A percentile compares a stretch with the other conserved stretches of the same genome.
These are phyloP conservation scores for Drosophila testacea DNA, from an alignment of 2,888 invertebrate genomes.

Conservation along the genomic window DNA sequence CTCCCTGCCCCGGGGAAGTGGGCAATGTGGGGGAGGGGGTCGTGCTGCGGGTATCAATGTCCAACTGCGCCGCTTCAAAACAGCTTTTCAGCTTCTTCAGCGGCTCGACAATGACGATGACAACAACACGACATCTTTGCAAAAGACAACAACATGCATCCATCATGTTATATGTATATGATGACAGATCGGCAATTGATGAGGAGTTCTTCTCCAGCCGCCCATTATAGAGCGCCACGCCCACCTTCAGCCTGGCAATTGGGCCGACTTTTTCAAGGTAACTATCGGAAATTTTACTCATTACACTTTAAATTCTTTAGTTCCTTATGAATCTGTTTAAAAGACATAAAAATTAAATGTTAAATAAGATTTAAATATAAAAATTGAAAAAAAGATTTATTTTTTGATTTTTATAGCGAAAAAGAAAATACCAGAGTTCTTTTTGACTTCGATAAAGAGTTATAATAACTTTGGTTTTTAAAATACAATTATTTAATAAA, in stretches of 20 bases:
- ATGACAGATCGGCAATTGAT: constrained; percentile 6
- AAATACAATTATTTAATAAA: too few relatives aligned
- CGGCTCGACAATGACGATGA: neutral
- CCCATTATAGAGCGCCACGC: constrained; percentile 42
- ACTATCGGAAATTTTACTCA: constrained; percentile 25
- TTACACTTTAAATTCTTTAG: neutral
- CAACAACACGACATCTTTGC: constrained; percentile 1
- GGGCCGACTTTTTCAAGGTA: constrained; percentile 72
- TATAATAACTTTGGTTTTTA: too few relatives aligned
- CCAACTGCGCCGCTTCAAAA: neutral
- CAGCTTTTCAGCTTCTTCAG: constrained; percentile 3
- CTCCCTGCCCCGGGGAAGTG: constrained; percentile 18
- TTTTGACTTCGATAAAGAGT: too few relatives aligned
- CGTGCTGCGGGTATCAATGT: neutral
- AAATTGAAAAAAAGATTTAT: too few relatives aligned
- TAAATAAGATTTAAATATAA: too few relatives aligned
- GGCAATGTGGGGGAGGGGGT: neutral
- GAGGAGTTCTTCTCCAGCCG: constrained; percentile 1
- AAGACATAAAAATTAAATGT: too few relatives aligned
- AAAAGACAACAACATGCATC: constrained; percentile 7
- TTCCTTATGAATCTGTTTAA: neutral
- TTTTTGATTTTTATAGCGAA: too few relatives aligned
- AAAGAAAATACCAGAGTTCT: too few relatives aligned
- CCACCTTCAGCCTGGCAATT: constrained; percentile 45
- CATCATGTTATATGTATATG: neutral